phyloP scores from a whole-genome alignment of 2,113 vertebrate species.

The Murina feae region DNA sequence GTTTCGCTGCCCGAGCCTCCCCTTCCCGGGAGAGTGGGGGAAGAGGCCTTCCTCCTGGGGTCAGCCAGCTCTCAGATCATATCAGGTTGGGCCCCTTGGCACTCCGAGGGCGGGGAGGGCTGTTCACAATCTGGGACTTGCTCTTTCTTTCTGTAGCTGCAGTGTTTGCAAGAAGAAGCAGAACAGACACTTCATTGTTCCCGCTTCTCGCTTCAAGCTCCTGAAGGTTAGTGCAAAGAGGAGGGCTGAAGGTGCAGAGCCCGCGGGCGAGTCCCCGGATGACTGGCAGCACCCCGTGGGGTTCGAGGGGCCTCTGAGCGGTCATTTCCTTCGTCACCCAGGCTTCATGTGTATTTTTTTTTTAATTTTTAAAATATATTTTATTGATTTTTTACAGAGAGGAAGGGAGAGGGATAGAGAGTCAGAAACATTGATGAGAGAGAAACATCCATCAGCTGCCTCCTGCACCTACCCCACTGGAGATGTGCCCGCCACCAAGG shows the following conservation, averaged over 20 bases:
- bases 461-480: too few species aligned
- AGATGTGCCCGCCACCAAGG: too few species aligned
- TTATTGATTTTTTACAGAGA: too few species aligned
- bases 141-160: conserved; percentile 85
- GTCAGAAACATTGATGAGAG: too few species aligned
- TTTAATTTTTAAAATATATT: too few species aligned
- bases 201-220: conserved; percentile 88
- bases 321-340: background rate
- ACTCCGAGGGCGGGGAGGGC: background rate
- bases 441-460: too few species aligned
- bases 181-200: conserved; percentile 95
- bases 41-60: background rate
- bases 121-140: background rate
- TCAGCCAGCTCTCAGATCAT: background rate
- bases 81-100: background rate
- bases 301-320: background rate
- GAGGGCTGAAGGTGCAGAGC: background rate
- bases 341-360: background rate
- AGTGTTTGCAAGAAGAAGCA: conserved; percentile 98
- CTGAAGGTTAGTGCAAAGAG: conserved; percentile 80
- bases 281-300: background rate
- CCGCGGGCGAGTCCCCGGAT: background rate
- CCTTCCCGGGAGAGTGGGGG: background rate
- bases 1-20: background rate
- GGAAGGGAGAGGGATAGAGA: too few species aligned